Base-by-base conservation (phyloP, 2,797 vertebrate species). In the Ptychadena robeensis region DNA sequence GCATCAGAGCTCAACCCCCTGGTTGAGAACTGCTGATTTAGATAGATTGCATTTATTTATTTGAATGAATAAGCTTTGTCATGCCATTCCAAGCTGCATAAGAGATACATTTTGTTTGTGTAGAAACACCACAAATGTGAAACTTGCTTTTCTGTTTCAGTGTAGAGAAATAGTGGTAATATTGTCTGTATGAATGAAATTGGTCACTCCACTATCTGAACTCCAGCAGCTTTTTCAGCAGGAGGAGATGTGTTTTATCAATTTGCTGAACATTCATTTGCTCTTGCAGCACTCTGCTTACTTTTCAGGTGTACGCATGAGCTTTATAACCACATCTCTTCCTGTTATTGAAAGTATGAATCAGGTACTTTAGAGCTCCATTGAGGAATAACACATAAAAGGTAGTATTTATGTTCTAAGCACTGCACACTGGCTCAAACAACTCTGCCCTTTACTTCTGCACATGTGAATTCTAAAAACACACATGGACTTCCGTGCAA, bases 301-400 rank as follows among this genome's bases (percentile, higher is more conserved):
- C 31, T 67, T 78, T 66, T 72, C 25, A 59, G 38, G 27, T 0
- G 53, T 79, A 83, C 74, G 57, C 66, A 34, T 83, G 82, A 66
- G 68, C 38, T 79, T 48, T 57, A 72, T 57, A n/a, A 66, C 28
- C 32, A 78, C 37, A 83, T 22, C 18, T 83, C 70, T 79, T 53
- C 31, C 66, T n/a, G 40, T 78, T 25, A 70, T 82, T 77, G 30
- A 78, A 78, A 25, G 53, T 72, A 68, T 71, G 82, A 78, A 67
- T 78, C 68, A 73, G 32, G 27, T 30, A 65, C 73, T 82, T 79
- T 76, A 68, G 15, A 59, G 48, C 32, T n/a, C 61, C 57, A 37
- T 31, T 30, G 57, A 68, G 65, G 66, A 61, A 53, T 77, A 75
- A 78, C 67, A 70, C 73, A 71, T 27, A 65, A 73, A n/a, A 66